phyloP scores from a whole-genome alignment of 2,113 vertebrate species.

The Brachyistius frenatus region DNA sequence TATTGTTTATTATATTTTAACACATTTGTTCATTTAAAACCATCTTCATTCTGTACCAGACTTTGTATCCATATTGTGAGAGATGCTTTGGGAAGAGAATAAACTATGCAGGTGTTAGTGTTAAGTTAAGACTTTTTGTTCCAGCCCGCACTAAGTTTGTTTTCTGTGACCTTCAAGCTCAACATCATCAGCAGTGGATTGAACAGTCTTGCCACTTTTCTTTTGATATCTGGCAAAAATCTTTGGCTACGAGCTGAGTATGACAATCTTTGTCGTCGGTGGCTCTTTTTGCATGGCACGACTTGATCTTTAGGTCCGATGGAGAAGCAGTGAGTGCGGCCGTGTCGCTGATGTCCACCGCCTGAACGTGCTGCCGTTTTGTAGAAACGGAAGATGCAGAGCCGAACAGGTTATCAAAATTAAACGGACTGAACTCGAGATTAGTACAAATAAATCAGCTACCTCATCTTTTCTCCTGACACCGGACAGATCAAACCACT shows the following conservation, averaged over 20 bases:
- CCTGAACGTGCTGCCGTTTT: conserved; percentile 45
- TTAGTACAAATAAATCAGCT: conserved; percentile 66
- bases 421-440: conserved; percentile 11
- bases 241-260: conserved; percentile 45
- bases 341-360: conserved; percentile 8
- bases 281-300: conserved; percentile 39
- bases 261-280: conserved; percentile 58
- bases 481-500: conserved; percentile 46
- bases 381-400: conserved; percentile 2
- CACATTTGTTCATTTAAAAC: conserved; percentile 59
- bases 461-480: conserved; percentile 70
- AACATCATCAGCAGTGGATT: conserved; percentile 28
- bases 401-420: conserved; percentile 13
- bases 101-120: conserved; percentile 80
- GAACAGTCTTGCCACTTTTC: conserved; percentile 2
- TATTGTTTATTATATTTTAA: conserved; percentile 76
- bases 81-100: conserved; percentile 73
- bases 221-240: background rate
- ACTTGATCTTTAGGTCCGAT: conserved; percentile 11
- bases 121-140: conserved; percentile 50
- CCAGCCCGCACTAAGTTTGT: conserved; percentile 14
- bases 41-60: conserved; percentile 67
- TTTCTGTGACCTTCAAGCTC: conserved; percentile 41
- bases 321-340: background rate
- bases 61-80: conserved; percentile 66